Percentiles rank a stretch among this genome's conserved stretches.
Evolutionary conservation across 2,113 vertebrate species (phyloP).

Genomic region (Ciconia maguari): DNA sequence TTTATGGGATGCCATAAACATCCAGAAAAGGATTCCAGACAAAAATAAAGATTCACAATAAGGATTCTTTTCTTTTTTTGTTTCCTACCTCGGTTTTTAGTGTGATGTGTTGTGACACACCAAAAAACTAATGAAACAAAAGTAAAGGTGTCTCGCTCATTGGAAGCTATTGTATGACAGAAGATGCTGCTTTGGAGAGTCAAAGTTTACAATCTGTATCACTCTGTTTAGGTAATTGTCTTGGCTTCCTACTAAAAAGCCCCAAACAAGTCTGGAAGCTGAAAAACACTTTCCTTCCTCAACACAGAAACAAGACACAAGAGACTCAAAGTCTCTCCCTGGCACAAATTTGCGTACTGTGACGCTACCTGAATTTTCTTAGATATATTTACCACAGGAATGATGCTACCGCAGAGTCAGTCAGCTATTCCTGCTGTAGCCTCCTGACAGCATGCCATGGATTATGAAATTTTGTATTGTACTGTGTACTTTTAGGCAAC

Average conservation of each 20-base stretch:
- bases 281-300: background rate
- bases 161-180: background rate
- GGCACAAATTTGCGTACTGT: background rate
- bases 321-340: background rate
- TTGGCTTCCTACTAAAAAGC: background rate
- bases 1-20: constrained; percentile 49
- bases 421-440: background rate
- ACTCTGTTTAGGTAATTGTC: background rate
- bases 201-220: background rate
- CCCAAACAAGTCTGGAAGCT: background rate
- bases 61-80: background rate
- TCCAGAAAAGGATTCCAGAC: constrained; percentile 29
- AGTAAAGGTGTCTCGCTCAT: background rate
- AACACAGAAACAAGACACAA: background rate
- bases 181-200: background rate
- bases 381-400: background rate
- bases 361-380: background rate
- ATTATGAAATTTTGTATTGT: background rate
- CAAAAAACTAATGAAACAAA: background rate
- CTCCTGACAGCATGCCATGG: background rate
- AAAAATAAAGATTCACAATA: constrained; percentile 19
- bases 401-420: background rate
- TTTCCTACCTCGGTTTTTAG: background rate
- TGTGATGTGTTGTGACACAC: background rate
- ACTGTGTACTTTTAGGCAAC: background rate